Evolutionary conservation across 2,113 vertebrate species (phyloP).

Genomic region (Edolisoma coerulescens): DNA sequence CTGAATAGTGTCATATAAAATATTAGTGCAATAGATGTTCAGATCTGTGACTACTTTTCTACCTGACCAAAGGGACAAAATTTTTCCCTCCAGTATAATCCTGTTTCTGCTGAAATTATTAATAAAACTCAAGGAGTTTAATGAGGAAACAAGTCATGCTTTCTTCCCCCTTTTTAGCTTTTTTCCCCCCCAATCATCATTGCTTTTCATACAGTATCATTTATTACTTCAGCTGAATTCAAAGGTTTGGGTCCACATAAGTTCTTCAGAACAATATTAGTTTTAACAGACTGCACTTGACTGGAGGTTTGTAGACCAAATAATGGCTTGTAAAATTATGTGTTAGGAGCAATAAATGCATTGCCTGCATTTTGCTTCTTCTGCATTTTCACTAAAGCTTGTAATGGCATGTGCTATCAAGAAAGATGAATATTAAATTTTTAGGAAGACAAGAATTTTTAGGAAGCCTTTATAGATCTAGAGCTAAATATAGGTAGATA

Average conservation of each 20-base stretch:
- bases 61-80: not conserved
- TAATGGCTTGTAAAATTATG: not conserved
- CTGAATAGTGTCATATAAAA: not conserved
- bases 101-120: not conserved
- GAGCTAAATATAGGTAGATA: not conserved
- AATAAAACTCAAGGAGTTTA: not conserved
- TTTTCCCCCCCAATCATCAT: rapidly evolving
- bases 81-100: not conserved
- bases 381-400: not conserved
- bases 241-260: not conserved
- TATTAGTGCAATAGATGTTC: not conserved
- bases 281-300: not conserved
- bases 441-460: no score
- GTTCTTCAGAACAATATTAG: not conserved
- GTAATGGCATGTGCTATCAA: not conserved
- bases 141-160: rapidly evolving
- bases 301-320: not conserved
- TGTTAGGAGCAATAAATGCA: not conserved
- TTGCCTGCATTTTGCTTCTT: not conserved
- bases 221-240: not conserved
- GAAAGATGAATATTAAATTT: not conserved
- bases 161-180: rapidly evolving
- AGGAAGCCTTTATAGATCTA: not conserved
- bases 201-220: not conserved
- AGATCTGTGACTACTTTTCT: not conserved